Conservation (phyloP, 2,113 vertebrate genomes). For the Euleptes europaea region DNA sequence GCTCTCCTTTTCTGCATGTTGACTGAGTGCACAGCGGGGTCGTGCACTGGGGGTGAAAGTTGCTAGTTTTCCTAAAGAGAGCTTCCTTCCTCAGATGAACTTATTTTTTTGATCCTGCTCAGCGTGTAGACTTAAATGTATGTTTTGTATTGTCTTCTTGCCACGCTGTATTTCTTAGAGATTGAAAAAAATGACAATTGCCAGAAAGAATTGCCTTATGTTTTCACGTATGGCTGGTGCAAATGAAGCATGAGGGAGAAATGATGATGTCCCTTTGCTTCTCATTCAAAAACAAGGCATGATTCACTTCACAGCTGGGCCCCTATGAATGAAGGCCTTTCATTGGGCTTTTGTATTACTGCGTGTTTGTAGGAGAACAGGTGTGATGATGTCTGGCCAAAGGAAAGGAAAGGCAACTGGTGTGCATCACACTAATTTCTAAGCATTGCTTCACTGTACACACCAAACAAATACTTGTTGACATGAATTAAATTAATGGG, state of each 20-base stretch:
- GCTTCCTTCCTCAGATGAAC: no score
- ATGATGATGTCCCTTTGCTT: conserved; percentile 4
- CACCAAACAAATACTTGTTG: not conserved
- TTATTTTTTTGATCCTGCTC: no score
- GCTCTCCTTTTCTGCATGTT: no score
- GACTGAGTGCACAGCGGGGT: no score
- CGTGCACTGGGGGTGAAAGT: no score
- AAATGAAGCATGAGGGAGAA: not conserved
- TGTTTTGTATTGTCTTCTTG: no score
- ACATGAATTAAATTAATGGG: not conserved
- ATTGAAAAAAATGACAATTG: not conserved
- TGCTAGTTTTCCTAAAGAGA: no score
- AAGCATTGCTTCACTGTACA: not conserved
- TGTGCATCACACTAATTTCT: not conserved
- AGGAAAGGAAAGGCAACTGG: not conserved
- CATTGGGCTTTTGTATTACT: not conserved
- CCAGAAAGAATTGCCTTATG: not conserved
- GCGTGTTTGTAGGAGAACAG: not conserved
- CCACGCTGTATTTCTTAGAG: no score
- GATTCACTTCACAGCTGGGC: conserved; percentile 19
- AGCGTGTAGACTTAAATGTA: no score
- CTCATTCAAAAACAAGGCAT: not conserved
- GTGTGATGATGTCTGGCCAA: not conserved
- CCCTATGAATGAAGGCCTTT: not conserved
- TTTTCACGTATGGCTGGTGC: not conserved